Evolutionary conservation across 1,140 invertebrate species (phyloP), one percentile per base, ranked within the genome.

Genomic region (Apis laboriosa): DNA sequence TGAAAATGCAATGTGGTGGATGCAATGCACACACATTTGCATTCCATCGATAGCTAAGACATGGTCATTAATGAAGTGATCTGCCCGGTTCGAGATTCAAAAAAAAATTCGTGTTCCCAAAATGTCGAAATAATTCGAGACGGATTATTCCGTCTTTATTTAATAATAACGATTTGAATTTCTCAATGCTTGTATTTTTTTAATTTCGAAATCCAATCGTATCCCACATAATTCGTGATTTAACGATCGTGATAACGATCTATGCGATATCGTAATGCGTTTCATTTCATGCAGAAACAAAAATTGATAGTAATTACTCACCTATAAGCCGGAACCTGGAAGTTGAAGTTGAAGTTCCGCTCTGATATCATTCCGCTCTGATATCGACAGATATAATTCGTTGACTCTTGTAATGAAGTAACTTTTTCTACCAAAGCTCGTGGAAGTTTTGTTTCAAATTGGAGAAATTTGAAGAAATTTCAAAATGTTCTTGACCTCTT

Each of bases 11-110:
- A 43, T 43, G 49, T 58, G 49, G 58, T 74, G 63, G 51, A 80
- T 24, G 55, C 34, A 71, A 80, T 24, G 55, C 34, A 71, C 77
- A 51, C 55, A 9, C 84, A 88, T 85, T 85, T 85, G 77, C 87
- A 88, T 83, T 78, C 58, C 68, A 53, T 28, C 56, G 80, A 80
- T 85, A 85, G 68, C 21, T 72, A 17, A 71, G 28, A 34, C 21
- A 17, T 67, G 56, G 28, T 70, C 68, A 84, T 87, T 87, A 87
- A 87, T 60, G 55, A 71, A 73, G 55, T 51, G 51, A 70, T 56
- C 43, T 70, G 81, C 55, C 34, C 11, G 74, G 55, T 19, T 28
- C 49, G 17, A 70, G 17, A 28, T 49, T n/a, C 70, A 79, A 68
- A 75, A 64, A 64, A 60, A 71, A 63, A 79, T 86, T 77, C 76